Evolutionary conservation across 2,797 vertebrate species (phyloP).

Genomic region (Typhlichthys eigenmanni): DNA sequence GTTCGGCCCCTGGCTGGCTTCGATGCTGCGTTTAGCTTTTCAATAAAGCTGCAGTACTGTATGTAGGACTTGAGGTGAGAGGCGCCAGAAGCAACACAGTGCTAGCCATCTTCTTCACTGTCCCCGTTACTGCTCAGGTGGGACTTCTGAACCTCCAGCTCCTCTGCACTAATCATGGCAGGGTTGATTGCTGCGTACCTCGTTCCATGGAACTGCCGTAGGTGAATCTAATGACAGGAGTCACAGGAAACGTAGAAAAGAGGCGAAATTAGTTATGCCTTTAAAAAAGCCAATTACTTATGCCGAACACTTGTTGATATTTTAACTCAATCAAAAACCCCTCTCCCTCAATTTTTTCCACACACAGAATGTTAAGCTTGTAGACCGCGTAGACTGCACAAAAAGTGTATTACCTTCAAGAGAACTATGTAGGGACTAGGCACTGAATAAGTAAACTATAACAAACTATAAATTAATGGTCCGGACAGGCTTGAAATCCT

Average conservation of each 20-base stretch:
- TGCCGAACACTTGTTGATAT: too few relatives aligned
- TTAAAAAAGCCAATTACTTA: too few relatives aligned
- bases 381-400: too few relatives aligned
- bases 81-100: background rate
- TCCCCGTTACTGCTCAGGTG: conserved; percentile 64
- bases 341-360: too few relatives aligned
- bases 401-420: too few relatives aligned
- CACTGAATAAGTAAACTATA: too few relatives aligned
- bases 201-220: conserved; percentile 95
- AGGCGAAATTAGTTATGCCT: too few relatives aligned
- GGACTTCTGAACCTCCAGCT: conserved; percentile 88
- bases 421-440: too few relatives aligned
- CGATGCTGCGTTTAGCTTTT: conserved; percentile 27
- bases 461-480: too few relatives aligned
- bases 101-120: conserved; percentile 76
- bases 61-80: background rate
- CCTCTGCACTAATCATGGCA: conserved; percentile 90
- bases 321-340: too few relatives aligned
- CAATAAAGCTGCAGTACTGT: background rate
- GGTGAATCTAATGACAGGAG: conserved; percentile 82
- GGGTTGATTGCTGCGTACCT: conserved; percentile 92
- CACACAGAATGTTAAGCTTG: too few relatives aligned
- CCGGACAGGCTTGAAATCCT: too few relatives aligned
- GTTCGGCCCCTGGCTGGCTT: background rate
- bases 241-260: background rate